phyloP scores from a whole-genome alignment of 1,140 invertebrate species.

The Ridgeia piscesae region DNA sequence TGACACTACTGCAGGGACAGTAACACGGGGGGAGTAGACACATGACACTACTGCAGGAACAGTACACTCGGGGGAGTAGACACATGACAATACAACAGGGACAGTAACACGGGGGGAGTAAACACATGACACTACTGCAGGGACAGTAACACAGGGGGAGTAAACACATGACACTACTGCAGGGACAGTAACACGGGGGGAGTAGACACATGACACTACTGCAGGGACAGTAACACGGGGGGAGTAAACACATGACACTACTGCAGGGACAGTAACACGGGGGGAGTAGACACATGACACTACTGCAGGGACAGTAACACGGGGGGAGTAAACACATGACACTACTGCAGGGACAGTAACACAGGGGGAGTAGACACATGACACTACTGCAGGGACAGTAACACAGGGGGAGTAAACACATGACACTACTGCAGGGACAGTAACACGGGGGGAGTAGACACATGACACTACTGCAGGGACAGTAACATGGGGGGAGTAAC shows the following conservation, averaged over 20 bases:
- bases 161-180: no score
- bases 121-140: no score
- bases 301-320: no score
- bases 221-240: slow-evolving; percentile 3
- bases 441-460: not conserved
- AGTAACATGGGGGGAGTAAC: no score
- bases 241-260: no score
- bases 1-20: no score
- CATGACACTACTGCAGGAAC: not conserved
- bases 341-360: not conserved
- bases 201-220: not conserved
- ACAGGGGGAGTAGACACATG: not conserved
- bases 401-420: no score
- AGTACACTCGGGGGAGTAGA: no score
- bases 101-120: not conserved
- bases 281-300: not conserved
- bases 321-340: no score
- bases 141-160: no score
- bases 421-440: not conserved
- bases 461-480: not conserved
- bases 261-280: not conserved
- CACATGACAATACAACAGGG: no score
- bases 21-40: not conserved
- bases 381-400: not conserved
- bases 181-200: not conserved